Conservation (phyloP, 2,113 vertebrate species). For the Dromaius novaehollandiae region DNA sequence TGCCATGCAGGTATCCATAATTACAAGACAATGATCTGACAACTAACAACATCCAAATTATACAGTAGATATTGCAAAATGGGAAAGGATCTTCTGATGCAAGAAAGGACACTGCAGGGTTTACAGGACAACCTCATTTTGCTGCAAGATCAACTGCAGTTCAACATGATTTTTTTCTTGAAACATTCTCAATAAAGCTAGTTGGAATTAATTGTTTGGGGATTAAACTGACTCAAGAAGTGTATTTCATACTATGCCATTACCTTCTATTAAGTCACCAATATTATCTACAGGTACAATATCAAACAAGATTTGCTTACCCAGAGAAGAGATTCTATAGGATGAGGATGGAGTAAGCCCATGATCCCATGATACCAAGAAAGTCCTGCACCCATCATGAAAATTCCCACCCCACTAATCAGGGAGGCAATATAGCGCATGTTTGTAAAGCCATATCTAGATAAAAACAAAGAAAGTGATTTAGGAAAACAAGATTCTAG, state of each 20-base stretch:
- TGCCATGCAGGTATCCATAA: not conserved
- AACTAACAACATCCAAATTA: not conserved
- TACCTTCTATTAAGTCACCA: not conserved
- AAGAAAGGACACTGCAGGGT: not conserved
- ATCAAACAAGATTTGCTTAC: conserved; percentile 75
- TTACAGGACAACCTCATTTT: not conserved
- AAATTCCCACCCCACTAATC: conserved; percentile 98
- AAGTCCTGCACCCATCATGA: conserved; percentile 98
- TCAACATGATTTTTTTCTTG: not conserved
- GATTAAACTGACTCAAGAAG: not conserved
- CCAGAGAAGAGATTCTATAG: conserved; percentile 95
- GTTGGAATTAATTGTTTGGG: not conserved
- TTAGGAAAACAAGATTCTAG: not conserved
- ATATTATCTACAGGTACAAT: not conserved
- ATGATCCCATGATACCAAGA: conserved; percentile 99
- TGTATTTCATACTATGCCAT: not conserved
- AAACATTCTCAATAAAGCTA: not conserved
- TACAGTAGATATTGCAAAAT: not conserved
- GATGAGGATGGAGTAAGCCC: conserved; percentile 92
- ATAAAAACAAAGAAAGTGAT: not conserved
- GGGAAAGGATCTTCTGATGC: not conserved
- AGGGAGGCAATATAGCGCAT: conserved; percentile 99
- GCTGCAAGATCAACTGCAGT: not conserved
- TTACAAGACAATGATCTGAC: not conserved
- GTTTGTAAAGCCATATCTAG: conserved; percentile 97